A percentile compares a stretch with the other conserved stretches of the same genome.
These are phyloP conservation scores for Neogale vison DNA, from an alignment of 2,113 vertebrate genomes.

Conservation along the genomic window DNA sequence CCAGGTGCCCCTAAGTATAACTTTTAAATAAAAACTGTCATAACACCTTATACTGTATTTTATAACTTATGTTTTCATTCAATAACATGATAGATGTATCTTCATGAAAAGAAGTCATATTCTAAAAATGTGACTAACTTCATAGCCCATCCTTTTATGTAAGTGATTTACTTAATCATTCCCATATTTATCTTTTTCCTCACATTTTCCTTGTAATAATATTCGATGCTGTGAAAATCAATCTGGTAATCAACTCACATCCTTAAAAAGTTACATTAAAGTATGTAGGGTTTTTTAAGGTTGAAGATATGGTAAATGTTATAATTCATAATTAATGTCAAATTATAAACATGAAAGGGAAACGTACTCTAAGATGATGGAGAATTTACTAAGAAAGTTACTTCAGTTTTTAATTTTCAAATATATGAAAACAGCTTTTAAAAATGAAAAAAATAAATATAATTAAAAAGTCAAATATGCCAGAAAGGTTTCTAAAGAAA, in stretches of 20 bases:
- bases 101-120: background rate
- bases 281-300: background rate
- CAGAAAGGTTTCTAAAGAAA: background rate
- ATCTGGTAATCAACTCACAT: background rate
- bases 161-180: background rate
- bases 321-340: background rate
- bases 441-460: background rate
- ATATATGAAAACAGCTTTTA: background rate
- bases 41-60: background rate
- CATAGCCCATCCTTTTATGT: background rate
- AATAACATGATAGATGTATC: background rate
- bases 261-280: background rate
- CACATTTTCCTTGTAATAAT: background rate
- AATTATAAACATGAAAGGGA: constrained; percentile 1
- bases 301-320: background rate
- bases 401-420: constrained; percentile 41
- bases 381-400: constrained; percentile 11
- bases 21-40: background rate
- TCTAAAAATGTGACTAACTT: background rate
- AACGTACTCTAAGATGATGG: background rate
- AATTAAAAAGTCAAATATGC: background rate
- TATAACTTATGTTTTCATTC: background rate
- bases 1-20: too few species aligned
- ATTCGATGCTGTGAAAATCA: background rate
- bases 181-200: background rate